A percentile compares a stretch with the other conserved stretches of the same genome.
These are phyloP conservation scores for Diadophis punctatus DNA, from an alignment of 2,113 vertebrate species.

Conservation along the genomic window DNA sequence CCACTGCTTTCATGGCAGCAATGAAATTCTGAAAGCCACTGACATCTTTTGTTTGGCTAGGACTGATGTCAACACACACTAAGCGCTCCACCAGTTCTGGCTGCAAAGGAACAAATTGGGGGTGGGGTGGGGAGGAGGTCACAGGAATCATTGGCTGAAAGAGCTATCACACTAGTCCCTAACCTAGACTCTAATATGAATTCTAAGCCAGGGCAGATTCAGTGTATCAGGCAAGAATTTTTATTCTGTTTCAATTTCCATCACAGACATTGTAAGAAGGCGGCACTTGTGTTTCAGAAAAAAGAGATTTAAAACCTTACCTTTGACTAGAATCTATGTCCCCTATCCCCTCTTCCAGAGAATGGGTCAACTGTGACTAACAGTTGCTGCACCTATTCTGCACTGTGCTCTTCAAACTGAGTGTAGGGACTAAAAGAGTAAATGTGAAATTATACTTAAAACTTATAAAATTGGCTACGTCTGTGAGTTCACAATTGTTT, in stretches of 20 bases:
- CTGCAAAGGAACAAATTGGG: slow-evolving; percentile 55
- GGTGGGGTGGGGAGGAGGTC: background rate
- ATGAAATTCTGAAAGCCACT: slow-evolving; percentile 77
- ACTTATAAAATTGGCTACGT: background rate
- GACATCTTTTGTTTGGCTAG: slow-evolving; percentile 45
- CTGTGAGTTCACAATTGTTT: background rate
- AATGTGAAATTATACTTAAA: background rate
- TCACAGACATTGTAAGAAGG: background rate
- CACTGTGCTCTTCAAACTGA: background rate
- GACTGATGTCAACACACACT: slow-evolving; percentile 87
- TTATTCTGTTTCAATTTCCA: background rate
- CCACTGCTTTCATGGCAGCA: slow-evolving; percentile 79
- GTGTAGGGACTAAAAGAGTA: background rate
- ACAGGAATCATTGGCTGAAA: background rate
- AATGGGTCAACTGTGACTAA: background rate
- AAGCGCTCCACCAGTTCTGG: slow-evolving; percentile 86
- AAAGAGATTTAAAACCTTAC: no score
- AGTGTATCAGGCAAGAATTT: background rate
- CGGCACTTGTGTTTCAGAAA: background rate
- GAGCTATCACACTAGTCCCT: background rate
- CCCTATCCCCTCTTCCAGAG: background rate
- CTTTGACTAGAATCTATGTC: background rate
- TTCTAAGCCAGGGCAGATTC: background rate
- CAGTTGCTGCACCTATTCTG: background rate
- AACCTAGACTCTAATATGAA: background rate